phyloP scores from a whole-genome alignment of 2,113 vertebrate species.

The Canis aureus region DNA sequence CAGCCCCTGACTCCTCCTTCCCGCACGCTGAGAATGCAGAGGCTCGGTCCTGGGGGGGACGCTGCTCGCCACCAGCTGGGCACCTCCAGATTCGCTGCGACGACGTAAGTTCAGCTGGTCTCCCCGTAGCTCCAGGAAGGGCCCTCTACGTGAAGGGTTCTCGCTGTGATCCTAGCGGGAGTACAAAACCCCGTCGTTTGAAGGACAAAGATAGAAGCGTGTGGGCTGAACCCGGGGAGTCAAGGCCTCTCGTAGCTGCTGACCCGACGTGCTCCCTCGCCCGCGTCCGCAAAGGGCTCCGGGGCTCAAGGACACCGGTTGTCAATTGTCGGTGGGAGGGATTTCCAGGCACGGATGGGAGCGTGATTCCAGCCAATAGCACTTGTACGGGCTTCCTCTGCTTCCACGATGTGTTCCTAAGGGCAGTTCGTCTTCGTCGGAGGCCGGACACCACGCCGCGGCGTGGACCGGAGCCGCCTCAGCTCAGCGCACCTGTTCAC shows the following conservation, averaged over 20 bases:
- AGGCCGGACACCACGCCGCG: too few species aligned
- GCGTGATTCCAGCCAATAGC: background rate
- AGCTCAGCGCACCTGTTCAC: too few species aligned
- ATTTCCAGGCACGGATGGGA: slow-evolving; percentile 31
- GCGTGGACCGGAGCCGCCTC: too few species aligned
- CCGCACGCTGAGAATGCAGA: background rate
- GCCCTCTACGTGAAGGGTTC: background rate
- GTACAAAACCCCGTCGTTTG: background rate
- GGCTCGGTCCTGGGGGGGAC: too few species aligned
- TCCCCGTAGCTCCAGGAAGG: slow-evolving; percentile 26
- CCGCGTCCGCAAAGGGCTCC: background rate
- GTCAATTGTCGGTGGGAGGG: background rate
- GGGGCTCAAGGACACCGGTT: background rate
- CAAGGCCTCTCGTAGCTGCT: background rate
- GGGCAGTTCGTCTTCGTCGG: background rate
- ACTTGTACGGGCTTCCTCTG: background rate
- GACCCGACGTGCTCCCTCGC: background rate
- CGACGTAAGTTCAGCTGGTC: background rate
- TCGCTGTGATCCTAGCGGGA: background rate
- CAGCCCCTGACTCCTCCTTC: too few species aligned
- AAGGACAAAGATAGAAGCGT: background rate
- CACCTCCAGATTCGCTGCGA: too few species aligned
- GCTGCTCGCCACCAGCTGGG: too few species aligned
- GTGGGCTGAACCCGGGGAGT: background rate
- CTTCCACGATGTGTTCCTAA: slow-evolving; percentile 34